These are phyloP conservation scores for Pollicipes pollicipes DNA, from an alignment of 1,140 invertebrate species.

Conservation along the genomic window DNA sequence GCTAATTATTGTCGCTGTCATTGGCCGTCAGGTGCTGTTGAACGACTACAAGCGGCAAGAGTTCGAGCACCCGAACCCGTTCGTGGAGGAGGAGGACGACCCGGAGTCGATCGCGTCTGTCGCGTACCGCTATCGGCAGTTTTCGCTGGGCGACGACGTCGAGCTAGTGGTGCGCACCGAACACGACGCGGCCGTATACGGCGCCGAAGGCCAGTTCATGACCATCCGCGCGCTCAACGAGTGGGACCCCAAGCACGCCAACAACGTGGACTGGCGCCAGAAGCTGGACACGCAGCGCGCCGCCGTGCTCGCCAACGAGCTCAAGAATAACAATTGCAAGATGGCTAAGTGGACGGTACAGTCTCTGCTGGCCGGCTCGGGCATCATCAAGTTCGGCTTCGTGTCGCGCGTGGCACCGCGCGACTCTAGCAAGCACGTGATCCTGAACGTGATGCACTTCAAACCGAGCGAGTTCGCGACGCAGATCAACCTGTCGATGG, in stretches of 20 bases:
- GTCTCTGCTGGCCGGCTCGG: conserved; percentile 84
- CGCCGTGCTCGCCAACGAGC: conserved; percentile 91
- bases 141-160: conserved; percentile 85
- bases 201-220: conserved; percentile 76
- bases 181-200: conserved; percentile 80
- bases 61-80: conserved; percentile 84
- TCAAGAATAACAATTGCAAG: conserved; percentile 97
- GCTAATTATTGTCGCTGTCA: conserved; percentile 8
- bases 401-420: conserved; percentile 82
- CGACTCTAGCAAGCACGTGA: conserved; percentile 91
- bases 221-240: conserved; percentile 88
- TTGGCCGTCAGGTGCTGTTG: not conserved
- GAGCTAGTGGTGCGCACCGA: conserved; percentile 84
- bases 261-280: conserved; percentile 94
- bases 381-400: conserved; percentile 97
- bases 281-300: conserved; percentile 93
- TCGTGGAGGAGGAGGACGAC: conserved; percentile 70
- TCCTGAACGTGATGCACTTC: conserved; percentile 95
- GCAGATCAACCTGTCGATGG: conserved; percentile 98
- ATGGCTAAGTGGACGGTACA: conserved; percentile 98
- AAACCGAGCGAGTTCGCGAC: conserved; percentile 95
- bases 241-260: conserved; percentile 90
- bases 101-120: conserved; percentile 78
- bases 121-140: conserved; percentile 91
- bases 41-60: conserved; percentile 46